Conservation (phyloP, 1,140 invertebrate species). For the Diorhabda carinulata region DNA sequence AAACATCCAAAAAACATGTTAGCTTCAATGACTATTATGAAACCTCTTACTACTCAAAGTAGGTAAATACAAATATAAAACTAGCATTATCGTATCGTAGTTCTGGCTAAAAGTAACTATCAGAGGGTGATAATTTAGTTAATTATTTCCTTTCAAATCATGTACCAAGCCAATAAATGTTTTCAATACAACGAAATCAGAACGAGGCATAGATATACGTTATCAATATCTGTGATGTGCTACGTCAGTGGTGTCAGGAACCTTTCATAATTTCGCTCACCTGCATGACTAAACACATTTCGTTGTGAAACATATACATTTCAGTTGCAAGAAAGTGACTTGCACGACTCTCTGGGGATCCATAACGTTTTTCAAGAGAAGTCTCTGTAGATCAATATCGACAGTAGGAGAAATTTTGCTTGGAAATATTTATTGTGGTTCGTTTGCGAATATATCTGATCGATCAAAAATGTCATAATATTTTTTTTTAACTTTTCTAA, state of each 20-base stretch:
- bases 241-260: slow-evolving; percentile 14
- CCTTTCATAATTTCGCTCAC: slow-evolving; percentile 19
- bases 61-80: too few species aligned
- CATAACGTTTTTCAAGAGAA: slow-evolving; percentile 17
- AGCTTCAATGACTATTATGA: too few species aligned
- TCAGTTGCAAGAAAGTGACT: slow-evolving; percentile 25
- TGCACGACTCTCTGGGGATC: slow-evolving; percentile 24
- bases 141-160: not conserved
- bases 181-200: slow-evolving; percentile 9
- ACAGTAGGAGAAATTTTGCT: not conserved
- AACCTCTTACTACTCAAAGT: too few species aligned
- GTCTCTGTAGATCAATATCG: slow-evolving; percentile 10
- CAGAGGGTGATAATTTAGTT: not conserved
- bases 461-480: not conserved
- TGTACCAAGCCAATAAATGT: not conserved
- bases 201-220: slow-evolving; percentile 5
- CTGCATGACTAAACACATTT: slow-evolving; percentile 19
- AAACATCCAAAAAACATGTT: too few species aligned
- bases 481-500: not conserved
- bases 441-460: not conserved
- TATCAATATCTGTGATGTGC: slow-evolving; percentile 13
- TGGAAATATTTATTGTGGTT: slow-evolving; percentile 11
- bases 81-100: too few species aligned
- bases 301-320: slow-evolving; percentile 15
- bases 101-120: too few species aligned